Base-by-base conservation (phyloP, 1,140 invertebrate genomes). In the Pseudobourletiella spinata region DNA sequence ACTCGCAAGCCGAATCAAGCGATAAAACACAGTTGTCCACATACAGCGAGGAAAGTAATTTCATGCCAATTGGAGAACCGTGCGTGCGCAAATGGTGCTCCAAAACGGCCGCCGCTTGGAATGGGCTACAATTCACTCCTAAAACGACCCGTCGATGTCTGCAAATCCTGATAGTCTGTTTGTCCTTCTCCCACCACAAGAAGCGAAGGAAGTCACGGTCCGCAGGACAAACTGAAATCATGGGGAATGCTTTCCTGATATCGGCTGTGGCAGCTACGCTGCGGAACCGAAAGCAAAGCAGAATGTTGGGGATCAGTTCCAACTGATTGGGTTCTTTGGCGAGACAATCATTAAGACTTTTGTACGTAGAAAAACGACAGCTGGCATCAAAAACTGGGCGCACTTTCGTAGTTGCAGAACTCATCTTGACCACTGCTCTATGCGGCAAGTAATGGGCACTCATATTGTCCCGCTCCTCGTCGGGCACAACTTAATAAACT, bases 11-110 rank as follows among this genome's bases (percentile, higher is more conserved):
- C 16, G 62, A 58, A 44, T 70, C 39, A 0, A 72, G 65, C 8
- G 70, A 69, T 14, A 54, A 67, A 2, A 69, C 63, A 55, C 68
- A 72, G 48, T 70, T 72, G 57, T 72, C 70, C 2, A 71, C 66
- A 66, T 60, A 73, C n/a, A 71, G 65, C 39, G 59, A 61, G 3
- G 44, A 67, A 2, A 25, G 29, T 11, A 71, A 22, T 20, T 48
- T 61, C n/a, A 66, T 42, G n/a, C 60, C 35, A 11, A 43, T 46
- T 28, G 32, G 22, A 16, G 46, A 48, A n/a, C 11, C 46, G 11
- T 48, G 6, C 24, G 11, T 20, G 11, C 59, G 18, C 2, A 64
- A 15, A 22, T 64, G 62, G 26, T 55, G 16, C 1, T 54, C 35
- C 0, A 64, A 24, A 0, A 46, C 42, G 0, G 62, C 62, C 3